Percentiles rank a stretch among this genome's conserved stretches.
Evolutionary conservation across 2,113 vertebrate species (phyloP).

Genomic region (Tachycineta bicolor): DNA sequence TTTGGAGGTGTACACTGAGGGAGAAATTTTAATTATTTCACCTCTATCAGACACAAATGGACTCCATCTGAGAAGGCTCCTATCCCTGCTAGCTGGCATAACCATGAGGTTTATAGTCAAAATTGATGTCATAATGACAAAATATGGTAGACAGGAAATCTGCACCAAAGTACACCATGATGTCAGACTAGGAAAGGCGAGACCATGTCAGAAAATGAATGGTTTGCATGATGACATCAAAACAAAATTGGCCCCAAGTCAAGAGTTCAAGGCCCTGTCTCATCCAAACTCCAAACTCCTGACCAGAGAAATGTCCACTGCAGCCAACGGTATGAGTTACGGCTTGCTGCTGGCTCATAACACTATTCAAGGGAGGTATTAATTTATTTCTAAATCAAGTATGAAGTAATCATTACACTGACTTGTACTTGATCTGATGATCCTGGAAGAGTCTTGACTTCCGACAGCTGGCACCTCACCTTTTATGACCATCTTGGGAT

Average conservation of each 20-base stretch:
- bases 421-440: background rate
- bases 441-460: background rate
- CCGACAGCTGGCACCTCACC: rapidly evolving
- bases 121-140: background rate
- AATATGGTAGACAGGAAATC: background rate
- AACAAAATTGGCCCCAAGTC: background rate
- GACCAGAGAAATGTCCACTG: background rate
- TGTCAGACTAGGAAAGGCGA: background rate
- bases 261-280: background rate
- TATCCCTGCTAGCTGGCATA: background rate
- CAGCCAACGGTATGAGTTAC: background rate
- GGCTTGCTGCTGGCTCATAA: background rate
- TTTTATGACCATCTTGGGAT: too few species aligned
- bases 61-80: background rate
- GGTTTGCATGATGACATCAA: background rate
- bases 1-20: background rate
- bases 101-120: background rate
- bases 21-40: background rate
- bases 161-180: rapidly evolving
- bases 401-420: background rate
- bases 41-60: background rate
- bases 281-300: background rate
- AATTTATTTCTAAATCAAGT: background rate
- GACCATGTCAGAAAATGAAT: background rate
- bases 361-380: background rate